Base-by-base conservation (phyloP, 2,113 vertebrate genomes). In the Prunella himalayana region DNA sequence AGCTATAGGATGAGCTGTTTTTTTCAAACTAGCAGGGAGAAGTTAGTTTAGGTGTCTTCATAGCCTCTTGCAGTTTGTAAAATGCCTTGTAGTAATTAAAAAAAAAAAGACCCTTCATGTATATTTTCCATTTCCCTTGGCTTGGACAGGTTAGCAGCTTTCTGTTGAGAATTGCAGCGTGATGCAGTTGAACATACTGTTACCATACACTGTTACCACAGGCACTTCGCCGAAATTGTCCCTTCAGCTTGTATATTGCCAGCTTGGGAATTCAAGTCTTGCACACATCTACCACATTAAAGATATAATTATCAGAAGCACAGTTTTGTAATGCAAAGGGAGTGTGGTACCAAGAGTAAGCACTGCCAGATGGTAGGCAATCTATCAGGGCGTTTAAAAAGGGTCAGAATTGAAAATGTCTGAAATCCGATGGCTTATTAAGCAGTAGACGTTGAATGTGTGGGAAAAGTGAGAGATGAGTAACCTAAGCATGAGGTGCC, bases 381-480 rank as follows among this genome's bases (percentile, higher is more conserved):
- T 94, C 73, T 95, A 93, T 71, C 68, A 72, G 82, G 90, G 54
- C 20, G 18, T 94, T 93, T 66, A 24, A 88, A 86, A 92, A 93
- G 88, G 88, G 88, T 95, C 82, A 94, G 45, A 96, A 95, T 86
- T 0, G 1, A 92, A 93, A 90, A 92, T 63, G 71, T 83, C 76
- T 93, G 79, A 92, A 82, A 94, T 57, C 64, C 1, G 1, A 17
- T 63, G 68, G 63, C 50, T 93, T 95, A 94, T 88, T 93, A 92
- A 90, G 80, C 76, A 81, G 42, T 78, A 92, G 79, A 93, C 0
- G 2, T 92, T 63, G 42, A 56, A 50, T 84, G 86, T 88, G 86
- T 96, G 94, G 91, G 94, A 95, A 88, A 95, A 94, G 51, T 94
- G 91, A 95, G 86, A 94, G 50, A 92, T 70, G 89, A 94, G 83